Percentiles rank a stretch among this genome's conserved stretches.
Evolutionary conservation across 2,113 vertebrate genomes (phyloP).

Genomic region (Gnathonemus longibarbis): DNA sequence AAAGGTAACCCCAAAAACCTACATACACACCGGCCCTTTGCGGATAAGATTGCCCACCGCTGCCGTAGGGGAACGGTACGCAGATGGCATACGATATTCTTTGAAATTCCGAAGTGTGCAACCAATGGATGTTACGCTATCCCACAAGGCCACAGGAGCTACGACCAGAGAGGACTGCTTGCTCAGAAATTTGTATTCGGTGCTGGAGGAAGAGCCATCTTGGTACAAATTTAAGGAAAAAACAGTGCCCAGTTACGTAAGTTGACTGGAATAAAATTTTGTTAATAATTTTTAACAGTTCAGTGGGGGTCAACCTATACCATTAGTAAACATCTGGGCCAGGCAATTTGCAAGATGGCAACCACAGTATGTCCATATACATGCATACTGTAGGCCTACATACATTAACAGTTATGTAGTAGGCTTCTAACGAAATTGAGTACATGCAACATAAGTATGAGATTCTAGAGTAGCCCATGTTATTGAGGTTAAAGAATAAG

Average conservation of each 20-base stretch:
- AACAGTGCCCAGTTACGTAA: not conserved
- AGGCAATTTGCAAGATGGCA: not conserved
- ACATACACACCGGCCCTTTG: no score
- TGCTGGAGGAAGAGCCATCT: not conserved
- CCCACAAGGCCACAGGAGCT: not conserved
- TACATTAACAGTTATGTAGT: not conserved
- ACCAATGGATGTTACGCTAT: not conserved
- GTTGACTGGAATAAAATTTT: not conserved
- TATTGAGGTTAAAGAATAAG: not conserved
- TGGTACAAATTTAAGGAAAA: not conserved
- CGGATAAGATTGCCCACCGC: no score
- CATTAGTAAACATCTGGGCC: not conserved
- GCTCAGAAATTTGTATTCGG: not conserved
- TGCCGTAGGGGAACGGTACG: not conserved
- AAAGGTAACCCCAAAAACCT: no score
- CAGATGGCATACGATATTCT: not conserved
- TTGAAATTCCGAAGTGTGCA: not conserved
- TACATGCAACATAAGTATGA: not conserved
- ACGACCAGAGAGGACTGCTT: not conserved
- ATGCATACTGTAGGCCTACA: not conserved
- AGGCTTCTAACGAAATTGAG: not conserved
- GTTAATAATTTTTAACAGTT: not conserved
- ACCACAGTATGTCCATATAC: not conserved
- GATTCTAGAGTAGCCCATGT: not conserved
- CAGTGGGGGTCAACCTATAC: not conserved